These are phyloP conservation scores for Todiramphus saurophagus DNA, from an alignment of 2,113 vertebrate species.

Conservation along the genomic window DNA sequence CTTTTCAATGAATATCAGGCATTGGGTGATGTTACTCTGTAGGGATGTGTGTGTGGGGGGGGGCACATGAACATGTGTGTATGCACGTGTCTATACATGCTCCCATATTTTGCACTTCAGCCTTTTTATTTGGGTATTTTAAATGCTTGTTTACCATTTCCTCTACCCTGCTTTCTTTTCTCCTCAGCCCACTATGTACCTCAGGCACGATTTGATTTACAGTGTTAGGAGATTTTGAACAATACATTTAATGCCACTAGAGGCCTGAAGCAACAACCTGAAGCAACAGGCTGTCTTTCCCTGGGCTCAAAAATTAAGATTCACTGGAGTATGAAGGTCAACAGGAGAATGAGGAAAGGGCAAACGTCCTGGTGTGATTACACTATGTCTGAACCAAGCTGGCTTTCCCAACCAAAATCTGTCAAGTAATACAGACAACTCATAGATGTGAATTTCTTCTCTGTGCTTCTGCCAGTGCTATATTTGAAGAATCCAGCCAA, in stretches of 20 bases:
- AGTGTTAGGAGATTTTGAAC: constrained; percentile 16
- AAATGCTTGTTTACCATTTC: not conserved
- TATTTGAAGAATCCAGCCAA: constrained; percentile 65
- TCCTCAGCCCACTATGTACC: not conserved
- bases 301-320: constrained; percentile 18
- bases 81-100: accelerated
- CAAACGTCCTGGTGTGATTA: constrained; percentile 55
- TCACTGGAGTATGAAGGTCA: constrained; percentile 52
- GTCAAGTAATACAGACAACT: constrained; percentile 53
- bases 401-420: constrained; percentile 29
- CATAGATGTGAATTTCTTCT: constrained; percentile 45
- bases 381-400: constrained; percentile 56
- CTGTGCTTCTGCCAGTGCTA: constrained; percentile 58
- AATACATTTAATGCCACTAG: not conserved
- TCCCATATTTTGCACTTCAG: not conserved
- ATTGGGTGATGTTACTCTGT: not conserved
- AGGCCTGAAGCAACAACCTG: not conserved
- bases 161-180: not conserved
- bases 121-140: not conserved
- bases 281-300: constrained; percentile 8
- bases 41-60: not conserved
- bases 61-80: not conserved
- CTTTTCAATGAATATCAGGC: not conserved
- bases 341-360: constrained; percentile 31
- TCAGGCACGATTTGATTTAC: constrained; percentile 1